Conservation (phyloP, 2,113 vertebrate species). For the Seriola rivoliana region DNA sequence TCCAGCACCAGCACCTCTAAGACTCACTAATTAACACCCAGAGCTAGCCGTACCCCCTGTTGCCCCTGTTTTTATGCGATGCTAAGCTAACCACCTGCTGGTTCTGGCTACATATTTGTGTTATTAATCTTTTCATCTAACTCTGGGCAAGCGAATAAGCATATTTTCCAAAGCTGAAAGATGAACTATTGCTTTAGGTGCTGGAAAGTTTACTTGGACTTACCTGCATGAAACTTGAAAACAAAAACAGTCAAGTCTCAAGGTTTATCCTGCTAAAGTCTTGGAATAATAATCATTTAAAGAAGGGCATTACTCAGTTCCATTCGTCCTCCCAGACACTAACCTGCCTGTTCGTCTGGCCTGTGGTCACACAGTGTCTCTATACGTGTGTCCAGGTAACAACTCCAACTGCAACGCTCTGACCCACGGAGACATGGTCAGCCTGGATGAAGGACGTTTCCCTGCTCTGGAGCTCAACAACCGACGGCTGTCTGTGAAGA, state of each 20-base stretch:
- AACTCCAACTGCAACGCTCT: slow-evolving; percentile 91
- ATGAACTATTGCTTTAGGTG: neutral
- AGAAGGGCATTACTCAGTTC: neutral
- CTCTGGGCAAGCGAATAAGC: neutral
- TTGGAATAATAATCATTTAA: neutral
- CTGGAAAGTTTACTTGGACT: neutral
- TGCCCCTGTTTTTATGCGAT: neutral
- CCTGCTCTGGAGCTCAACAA: slow-evolving; percentile 97
- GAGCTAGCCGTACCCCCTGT: neutral
- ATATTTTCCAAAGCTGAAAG: slow-evolving; percentile 12
- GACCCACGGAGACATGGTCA: slow-evolving; percentile 95
- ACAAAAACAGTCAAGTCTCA: neutral
- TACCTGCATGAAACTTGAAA: neutral
- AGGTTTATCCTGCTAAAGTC: neutral
- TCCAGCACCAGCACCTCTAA: neutral
- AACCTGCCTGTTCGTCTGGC: slow-evolving; percentile 56
- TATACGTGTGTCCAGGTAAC: slow-evolving; percentile 85
- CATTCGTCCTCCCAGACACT: slow-evolving; percentile 15
- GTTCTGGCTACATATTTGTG: neutral
- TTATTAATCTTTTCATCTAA: slow-evolving; percentile 15
- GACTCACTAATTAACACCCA: slow-evolving; percentile 8
- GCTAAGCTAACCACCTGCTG: slow-evolving; percentile 14
- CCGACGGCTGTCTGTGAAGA: slow-evolving; percentile 95
- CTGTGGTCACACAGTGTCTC: slow-evolving; percentile 81
- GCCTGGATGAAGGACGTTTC: slow-evolving; percentile 95